Evolutionary conservation across 2,888 invertebrate genomes (phyloP), one percentile per base, ranked within the genome.

Genomic region (Cheilosia urbana): DNA sequence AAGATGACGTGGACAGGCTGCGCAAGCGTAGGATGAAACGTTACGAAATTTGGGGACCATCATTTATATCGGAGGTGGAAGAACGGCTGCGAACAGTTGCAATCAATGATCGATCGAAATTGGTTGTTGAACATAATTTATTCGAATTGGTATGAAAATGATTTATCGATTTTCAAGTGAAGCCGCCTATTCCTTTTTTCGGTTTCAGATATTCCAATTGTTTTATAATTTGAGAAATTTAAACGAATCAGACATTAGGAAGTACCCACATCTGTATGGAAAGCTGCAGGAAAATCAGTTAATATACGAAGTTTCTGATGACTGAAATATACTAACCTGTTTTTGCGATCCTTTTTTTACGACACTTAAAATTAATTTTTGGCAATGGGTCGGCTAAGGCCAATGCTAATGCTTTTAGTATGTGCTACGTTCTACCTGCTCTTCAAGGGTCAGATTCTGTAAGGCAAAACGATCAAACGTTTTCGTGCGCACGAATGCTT

Each of bases 81-180:
- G 97, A 97, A 90, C 94, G 95, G 19, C 94, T 96, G 89, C 93
- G 90, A 6, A 63, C 88, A 30, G 89, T 89, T 5, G 89, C 89
- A 88, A 89, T 91, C 66, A 88, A 89, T 53, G 90, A 89, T 88
- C 89, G 91, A 21, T 85, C 87, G 2, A 91, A 91, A 42, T 84
- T 90, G 27, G 82, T 91, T 0, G 88, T 81, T 19, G 89, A 88
- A 30, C 87, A 88, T 1, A 90, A 88, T 81, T 87, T 91, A n/a
- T 89, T 90, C 2, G 89, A 91, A 84, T 88, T 88, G 85, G 91
- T 91, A 84, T 76, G 88, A 13, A 0, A 6, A 19, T 53, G 17
- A 5, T 17, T 24, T 24, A 0, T 17, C 15, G 17, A n/a, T 9
- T n/a, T 51, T 37, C 1, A 13, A 37, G 37, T 4, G 4, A 60